Evolutionary conservation across 2,113 vertebrate species (phyloP), one percentile per base, ranked within the genome.

Genomic region (Eulacestoma nigropectus): DNA sequence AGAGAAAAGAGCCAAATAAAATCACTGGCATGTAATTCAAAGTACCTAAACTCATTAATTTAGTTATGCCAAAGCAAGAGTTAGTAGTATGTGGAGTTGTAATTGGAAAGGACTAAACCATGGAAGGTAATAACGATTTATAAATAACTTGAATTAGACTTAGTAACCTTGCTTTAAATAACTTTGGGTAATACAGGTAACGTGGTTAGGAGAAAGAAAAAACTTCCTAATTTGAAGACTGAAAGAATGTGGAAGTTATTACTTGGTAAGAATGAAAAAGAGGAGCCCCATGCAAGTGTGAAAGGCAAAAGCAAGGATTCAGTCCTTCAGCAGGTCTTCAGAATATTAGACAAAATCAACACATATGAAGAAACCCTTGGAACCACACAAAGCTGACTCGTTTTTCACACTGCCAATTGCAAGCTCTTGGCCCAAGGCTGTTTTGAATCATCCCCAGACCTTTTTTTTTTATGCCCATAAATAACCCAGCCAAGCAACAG

Each of bases 361-460:
- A 49, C 30, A 9, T 9, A 23, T 5, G 10, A 67, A 35, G 32
- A 89, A 81, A 46, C 2, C 0, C 39, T 22, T 1, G 0, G 59
- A 86, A 62, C 4, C 27, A 27, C 25, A 33, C 4, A 44, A 81
- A 72, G 25, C 5, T 65, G 26, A 10, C 37, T 52, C 1, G 7
- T 2, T 72, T 87, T 87, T 69, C 44, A 50, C 49, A 41, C 10
- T 84, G 35, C 5, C 10, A 70, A 1, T 35, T 37, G 12, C 4
- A 17, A 80, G 8, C 32, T 65, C 14, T 68, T 74, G 59, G 30
- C 25, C 33, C 16, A 57, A 44, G 25, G 35, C 6, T 42, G 12
- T 33, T 95, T 72, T 77, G 39, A 65, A 65, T 60, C 20, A 77
- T 25, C 10, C 6, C 14, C 11, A n/a, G 25, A 23, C 4, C 1